Evolutionary conservation across 2,113 vertebrate species (phyloP), one percentile per base, ranked within the genome.

Genomic region (Monopterus albus): DNA sequence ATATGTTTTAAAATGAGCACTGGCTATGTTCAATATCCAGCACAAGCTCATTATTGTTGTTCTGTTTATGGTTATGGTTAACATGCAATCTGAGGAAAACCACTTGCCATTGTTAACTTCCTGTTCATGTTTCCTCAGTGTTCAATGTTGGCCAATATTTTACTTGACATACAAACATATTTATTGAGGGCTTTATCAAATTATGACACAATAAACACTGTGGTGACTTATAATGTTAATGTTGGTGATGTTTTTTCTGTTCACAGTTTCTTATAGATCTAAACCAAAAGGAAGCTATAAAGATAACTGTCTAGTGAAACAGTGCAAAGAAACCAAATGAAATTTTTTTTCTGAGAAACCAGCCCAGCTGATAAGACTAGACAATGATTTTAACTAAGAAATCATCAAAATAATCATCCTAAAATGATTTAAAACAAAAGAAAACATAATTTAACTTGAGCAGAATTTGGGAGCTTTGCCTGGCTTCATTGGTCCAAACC

Each of bases 271-370:
- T 55, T 25, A 18, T 59, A 42, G 38, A 36, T 12, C 0, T 60
- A 3, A 63, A 66, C 79, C 72, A 69, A 61, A 68, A 64, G 20
- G 9, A 67, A 68, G 40, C 61, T 58, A 69, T 49, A 73, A 76
- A 74, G 69, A 72, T 47, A 33, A 50, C 21, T 25, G n/a, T 5
- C 14, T 21, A 1, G 5, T 0, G 6, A 66, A 36, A 33, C 25
- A 12, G 14, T 29, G 8, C 7, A 21, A 40, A 66, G 12, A 67
- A 52, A 47, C 45, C 5, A 55, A 15, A 66, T n/a, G n/a, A n/a
- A 46, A 21, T 6, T 64, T 38, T 56, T 49, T 7, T 14, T 6
- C 2, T 60, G 38, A 43, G 35, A 80, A 79, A 66, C 7, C 18
- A 40, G 14, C 2, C 3, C 6, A 47, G 36, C 4, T 5, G 12